These are phyloP conservation scores for Ceyx cyanopectus DNA, from an alignment of 2,113 vertebrate genomes.

Conservation along the genomic window DNA sequence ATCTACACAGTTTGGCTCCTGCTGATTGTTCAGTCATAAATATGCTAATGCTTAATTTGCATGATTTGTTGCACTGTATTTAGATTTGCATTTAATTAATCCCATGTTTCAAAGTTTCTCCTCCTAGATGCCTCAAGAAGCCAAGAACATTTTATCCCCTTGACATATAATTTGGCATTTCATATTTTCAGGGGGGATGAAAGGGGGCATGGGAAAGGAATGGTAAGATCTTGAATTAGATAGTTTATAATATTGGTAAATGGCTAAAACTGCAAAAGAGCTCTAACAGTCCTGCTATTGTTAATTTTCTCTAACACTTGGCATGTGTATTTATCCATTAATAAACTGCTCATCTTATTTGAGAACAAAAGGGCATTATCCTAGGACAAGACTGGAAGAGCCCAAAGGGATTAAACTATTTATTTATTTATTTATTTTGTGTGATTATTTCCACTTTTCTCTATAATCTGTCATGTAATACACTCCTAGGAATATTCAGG, in stretches of 20 bases:
- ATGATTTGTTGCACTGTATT: conserved; percentile 20
- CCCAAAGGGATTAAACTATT: neutral
- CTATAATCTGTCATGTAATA: neutral
- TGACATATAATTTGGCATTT: conserved; percentile 5
- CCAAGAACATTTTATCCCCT: conserved; percentile 41
- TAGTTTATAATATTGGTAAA: neutral
- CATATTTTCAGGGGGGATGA: neutral
- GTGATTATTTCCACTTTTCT: neutral
- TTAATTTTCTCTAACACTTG: neutral
- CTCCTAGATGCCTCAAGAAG: neutral
- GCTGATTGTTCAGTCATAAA: conserved; percentile 11
- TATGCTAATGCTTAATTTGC: conserved; percentile 33
- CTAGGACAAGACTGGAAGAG: neutral
- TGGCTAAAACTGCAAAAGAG: neutral
- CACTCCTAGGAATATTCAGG: neutral
- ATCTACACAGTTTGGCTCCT: conserved; percentile 24
- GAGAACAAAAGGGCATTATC: neutral
- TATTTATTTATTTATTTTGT: neutral
- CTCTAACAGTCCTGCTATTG: neutral
- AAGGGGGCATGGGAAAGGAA: neutral
- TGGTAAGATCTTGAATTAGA: neutral
- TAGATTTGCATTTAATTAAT: conserved; percentile 30
- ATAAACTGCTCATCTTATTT: neutral
- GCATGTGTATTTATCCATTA: neutral
- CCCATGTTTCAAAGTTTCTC: neutral